Percentiles rank a stretch among this genome's conserved stretches.
Conservation (phyloP, 2,888 invertebrate species). For the Pollenia griseotomentosa region DNA sequence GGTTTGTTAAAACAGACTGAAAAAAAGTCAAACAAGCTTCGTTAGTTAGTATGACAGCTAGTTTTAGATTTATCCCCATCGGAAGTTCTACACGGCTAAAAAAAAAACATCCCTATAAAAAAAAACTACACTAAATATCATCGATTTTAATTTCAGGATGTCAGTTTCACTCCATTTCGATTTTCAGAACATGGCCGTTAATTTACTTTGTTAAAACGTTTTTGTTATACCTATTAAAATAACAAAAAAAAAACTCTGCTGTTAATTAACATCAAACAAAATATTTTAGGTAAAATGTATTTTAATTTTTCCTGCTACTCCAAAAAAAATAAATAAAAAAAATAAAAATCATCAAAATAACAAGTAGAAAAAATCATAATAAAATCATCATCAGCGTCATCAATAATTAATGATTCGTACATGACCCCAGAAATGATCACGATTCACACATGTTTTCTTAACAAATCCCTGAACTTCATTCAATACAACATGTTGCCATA, state of each 20-base stretch:
- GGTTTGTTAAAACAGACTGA: too few species aligned
- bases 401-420: slow-evolving; percentile 82
- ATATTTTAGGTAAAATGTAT: neutral
- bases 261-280: slow-evolving; percentile 48
- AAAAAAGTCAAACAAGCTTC: too few species aligned
- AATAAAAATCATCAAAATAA: neutral
- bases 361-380: slow-evolving; percentile 35
- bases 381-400: slow-evolving; percentile 78
- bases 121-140: too few species aligned
- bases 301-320: slow-evolving; percentile 7
- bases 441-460: slow-evolving; percentile 75
- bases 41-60: too few species aligned
- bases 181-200: too few species aligned
- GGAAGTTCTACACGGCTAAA: too few species aligned
- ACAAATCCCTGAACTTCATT: slow-evolving; percentile 71
- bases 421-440: slow-evolving; percentile 81
- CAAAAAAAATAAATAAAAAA: neutral
- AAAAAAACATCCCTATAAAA: too few species aligned
- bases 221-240: too few species aligned
- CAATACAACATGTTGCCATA: slow-evolving; percentile 68
- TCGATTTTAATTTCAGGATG: too few species aligned
- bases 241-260: neutral
- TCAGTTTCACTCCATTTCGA: too few species aligned
- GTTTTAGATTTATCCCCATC: too few species aligned
- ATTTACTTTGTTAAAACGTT: too few species aligned